Conservation (phyloP, 2,113 vertebrate genomes). For the Corythaixoides concolor region DNA sequence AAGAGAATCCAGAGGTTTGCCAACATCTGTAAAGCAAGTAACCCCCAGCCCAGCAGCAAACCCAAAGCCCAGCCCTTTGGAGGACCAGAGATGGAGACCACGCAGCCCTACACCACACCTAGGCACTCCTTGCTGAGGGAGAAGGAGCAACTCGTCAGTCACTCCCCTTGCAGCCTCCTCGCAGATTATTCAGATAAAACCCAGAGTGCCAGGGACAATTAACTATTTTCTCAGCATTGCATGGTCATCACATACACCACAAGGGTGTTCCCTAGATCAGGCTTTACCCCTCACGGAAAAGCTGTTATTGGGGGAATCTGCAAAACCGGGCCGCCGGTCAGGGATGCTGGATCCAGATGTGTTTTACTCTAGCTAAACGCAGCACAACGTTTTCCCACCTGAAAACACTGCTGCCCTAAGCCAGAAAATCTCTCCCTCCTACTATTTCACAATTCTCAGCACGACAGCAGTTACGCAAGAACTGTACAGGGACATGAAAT, state of each 20-base stretch:
- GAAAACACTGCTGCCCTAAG: background rate
- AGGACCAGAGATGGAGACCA: accelerated
- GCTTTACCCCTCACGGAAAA: background rate
- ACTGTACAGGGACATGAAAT: background rate
- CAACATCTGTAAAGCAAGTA: background rate
- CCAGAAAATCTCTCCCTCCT: background rate
- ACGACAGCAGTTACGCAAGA: background rate
- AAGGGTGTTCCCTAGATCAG: background rate
- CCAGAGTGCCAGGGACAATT: background rate
- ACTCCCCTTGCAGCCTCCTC: background rate
- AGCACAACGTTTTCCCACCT: background rate
- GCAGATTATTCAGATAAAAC: background rate
- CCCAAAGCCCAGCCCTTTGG: background rate
- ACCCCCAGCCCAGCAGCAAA: background rate
- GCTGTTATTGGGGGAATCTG: background rate
- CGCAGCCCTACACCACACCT: background rate
- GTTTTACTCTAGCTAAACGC: background rate
- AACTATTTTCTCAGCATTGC: background rate
- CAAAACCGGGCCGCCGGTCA: accelerated
- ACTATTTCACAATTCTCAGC: background rate
- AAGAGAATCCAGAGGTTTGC: background rate
- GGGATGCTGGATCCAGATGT: background rate
- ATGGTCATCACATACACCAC: accelerated
- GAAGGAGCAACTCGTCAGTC: background rate
- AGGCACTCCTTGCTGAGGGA: background rate